Percentiles rank a stretch among this genome's conserved stretches.
Evolutionary conservation across 2,888 invertebrate species (phyloP).

Genomic region (Micropterix aruncella): DNA sequence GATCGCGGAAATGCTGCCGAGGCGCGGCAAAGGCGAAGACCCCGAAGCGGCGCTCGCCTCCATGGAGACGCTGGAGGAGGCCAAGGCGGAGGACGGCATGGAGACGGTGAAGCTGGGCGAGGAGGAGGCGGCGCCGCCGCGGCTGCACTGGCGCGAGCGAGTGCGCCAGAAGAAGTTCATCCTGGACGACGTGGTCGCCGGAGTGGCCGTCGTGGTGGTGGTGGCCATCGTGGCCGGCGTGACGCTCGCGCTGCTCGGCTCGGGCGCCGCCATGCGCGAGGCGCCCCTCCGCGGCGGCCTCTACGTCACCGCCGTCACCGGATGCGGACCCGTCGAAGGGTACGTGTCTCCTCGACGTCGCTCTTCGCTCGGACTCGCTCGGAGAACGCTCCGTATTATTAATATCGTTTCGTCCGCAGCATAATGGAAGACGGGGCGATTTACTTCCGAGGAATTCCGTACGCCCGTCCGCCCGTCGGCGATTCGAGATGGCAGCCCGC

Average conservation of each 20-base stretch:
- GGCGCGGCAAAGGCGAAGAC: slow-evolving; percentile 34
- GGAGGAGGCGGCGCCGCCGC: slow-evolving; percentile 18
- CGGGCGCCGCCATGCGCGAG: slow-evolving; percentile 32
- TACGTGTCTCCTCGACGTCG: too few relatives aligned
- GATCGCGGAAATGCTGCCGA: slow-evolving; percentile 45
- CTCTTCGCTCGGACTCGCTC: too few relatives aligned
- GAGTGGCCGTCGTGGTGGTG: slow-evolving; percentile 43
- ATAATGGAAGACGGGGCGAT: slow-evolving; percentile 63
- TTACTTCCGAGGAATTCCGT: slow-evolving; percentile 72
- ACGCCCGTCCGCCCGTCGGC: slow-evolving; percentile 57
- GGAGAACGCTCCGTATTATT: too few relatives aligned
- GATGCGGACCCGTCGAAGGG: slow-evolving; percentile 73
- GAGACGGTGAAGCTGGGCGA: slow-evolving; percentile 56
- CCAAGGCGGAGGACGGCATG: slow-evolving; percentile 58
- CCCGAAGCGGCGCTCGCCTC: slow-evolving; percentile 63
- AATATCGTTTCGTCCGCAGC: too few relatives aligned
- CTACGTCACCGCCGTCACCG: slow-evolving; percentile 56
- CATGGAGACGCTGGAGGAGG: slow-evolving; percentile 68
- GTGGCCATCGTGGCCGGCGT: slow-evolving; percentile 47
- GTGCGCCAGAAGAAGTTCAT: slow-evolving; percentile 52
- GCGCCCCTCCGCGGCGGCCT: slow-evolving; percentile 58
- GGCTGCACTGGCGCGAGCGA: slow-evolving; percentile 26
- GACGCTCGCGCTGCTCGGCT: slow-evolving; percentile 43
- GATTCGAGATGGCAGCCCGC: slow-evolving; percentile 59
- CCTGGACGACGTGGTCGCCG: slow-evolving; percentile 40